Evolutionary conservation across 2,113 vertebrate species (phyloP).

Genomic region (Sphaerodactylus townsendi): DNA sequence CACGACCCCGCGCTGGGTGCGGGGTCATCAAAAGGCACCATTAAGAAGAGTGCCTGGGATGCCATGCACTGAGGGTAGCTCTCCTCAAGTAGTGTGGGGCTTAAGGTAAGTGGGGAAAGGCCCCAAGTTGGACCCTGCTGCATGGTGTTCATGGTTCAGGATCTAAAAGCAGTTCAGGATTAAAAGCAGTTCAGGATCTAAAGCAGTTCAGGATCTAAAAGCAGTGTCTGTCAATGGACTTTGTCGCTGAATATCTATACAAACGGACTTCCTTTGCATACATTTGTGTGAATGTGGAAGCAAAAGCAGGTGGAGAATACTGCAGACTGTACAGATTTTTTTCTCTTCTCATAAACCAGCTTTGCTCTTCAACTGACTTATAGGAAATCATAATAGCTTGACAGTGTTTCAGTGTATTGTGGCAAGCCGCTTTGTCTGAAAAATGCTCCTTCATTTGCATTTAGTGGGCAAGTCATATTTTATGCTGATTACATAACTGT

Average conservation of each 20-base stretch:
- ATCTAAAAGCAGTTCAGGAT: too few species aligned
- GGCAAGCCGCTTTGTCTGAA: slow-evolving; percentile 59
- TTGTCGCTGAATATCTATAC: not conserved
- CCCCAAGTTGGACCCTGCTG: too few species aligned
- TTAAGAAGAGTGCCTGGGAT: too few species aligned
- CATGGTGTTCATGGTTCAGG: too few species aligned
- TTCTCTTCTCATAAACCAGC: slow-evolving; percentile 52
- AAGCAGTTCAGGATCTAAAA: too few species aligned
- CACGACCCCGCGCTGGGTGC: too few species aligned
- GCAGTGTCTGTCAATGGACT: slow-evolving; percentile 3
- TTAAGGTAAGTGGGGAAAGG: too few species aligned
- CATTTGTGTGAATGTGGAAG: not conserved
- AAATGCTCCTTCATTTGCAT: slow-evolving; percentile 58
- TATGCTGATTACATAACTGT: slow-evolving; percentile 65
- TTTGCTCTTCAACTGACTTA: slow-evolving; percentile 59
- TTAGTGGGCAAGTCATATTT: slow-evolving; percentile 46
- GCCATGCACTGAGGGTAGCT: too few species aligned
- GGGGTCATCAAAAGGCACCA: too few species aligned
- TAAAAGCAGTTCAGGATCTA: too few species aligned
- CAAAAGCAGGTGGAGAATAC: slow-evolving; percentile 28
- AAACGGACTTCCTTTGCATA: not conserved
- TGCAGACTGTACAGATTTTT: slow-evolving; percentile 43
- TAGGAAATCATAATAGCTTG: slow-evolving; percentile 61
- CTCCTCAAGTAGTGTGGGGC: too few species aligned
- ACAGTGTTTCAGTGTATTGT: slow-evolving; percentile 63